A percentile compares a stretch with the other conserved stretches of the same genome.
Conservation (phyloP, 1,140 invertebrate species). For the Delia radicum region DNA sequence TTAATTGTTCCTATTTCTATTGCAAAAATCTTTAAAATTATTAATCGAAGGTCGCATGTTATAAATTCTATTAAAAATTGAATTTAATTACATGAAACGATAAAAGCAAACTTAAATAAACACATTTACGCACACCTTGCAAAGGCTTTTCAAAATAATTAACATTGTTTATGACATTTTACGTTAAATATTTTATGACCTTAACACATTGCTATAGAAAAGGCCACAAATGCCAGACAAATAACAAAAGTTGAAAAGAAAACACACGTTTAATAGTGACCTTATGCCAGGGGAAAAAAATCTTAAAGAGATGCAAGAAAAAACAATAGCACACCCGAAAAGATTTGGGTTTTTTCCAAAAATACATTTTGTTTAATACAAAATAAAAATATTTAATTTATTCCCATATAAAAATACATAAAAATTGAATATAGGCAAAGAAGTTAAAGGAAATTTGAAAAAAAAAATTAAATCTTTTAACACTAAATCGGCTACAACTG, state of each 20-base stretch:
- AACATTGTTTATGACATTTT: neutral
- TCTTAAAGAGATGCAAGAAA: neutral
- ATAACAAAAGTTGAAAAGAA: neutral
- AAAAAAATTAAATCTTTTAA: neutral
- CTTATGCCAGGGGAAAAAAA: neutral
- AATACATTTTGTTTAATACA: too few species aligned
- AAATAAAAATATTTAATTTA: neutral
- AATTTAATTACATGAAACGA: too few species aligned
- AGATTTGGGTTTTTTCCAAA: too few species aligned
- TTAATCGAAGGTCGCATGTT: too few species aligned
- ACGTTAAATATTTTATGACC: neutral
- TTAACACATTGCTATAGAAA: neutral
- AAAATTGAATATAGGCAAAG: neutral
- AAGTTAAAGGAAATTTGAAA: neutral
- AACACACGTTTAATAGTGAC: neutral
- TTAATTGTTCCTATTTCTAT: too few species aligned
- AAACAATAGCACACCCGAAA: too few species aligned
- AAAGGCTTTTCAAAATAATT: neutral
- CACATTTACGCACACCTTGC: neutral
- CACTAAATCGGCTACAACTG: neutral
- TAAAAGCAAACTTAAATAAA: neutral
- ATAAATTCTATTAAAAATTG: too few species aligned
- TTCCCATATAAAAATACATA: neutral
- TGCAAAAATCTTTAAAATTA: too few species aligned
- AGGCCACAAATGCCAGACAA: neutral